phyloP scores from a whole-genome alignment of 2,888 invertebrate genomes.

The Eupithecia abbreviata region DNA sequence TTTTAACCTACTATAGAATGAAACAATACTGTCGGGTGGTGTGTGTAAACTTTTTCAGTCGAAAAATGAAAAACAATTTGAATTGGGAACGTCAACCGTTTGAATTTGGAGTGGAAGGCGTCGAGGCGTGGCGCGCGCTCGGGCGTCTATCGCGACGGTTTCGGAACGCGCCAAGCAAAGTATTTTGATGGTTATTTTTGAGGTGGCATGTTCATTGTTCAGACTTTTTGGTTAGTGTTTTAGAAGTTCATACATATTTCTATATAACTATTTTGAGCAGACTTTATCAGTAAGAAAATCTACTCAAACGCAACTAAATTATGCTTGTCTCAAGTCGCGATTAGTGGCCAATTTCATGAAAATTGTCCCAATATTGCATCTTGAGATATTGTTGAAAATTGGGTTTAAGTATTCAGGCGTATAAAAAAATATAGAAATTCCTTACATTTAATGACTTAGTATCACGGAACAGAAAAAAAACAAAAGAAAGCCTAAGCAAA shows the following conservation, averaged over 20 bases:
- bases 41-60: constrained; percentile 46
- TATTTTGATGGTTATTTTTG: constrained; percentile 16
- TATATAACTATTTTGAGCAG: neutral
- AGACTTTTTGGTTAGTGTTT: neutral
- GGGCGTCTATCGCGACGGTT: constrained; percentile 49
- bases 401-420: too few species aligned
- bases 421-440: too few species aligned
- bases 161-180: constrained; percentile 53
- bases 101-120: constrained; percentile 68
- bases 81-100: constrained; percentile 79
- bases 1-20: neutral
- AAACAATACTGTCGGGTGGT: neutral
- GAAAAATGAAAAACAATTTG: constrained; percentile 80
- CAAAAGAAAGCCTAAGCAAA: too few species aligned
- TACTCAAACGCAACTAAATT: neutral
- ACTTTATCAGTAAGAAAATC: neutral
- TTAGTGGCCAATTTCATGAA: too few species aligned
- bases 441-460: too few species aligned
- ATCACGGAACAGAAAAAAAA: too few species aligned
- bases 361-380: too few species aligned
- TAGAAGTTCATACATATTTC: neutral
- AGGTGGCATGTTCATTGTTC: constrained; percentile 3
- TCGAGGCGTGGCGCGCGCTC: constrained; percentile 59
- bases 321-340: too few species aligned
- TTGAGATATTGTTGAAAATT: too few species aligned